Evolutionary conservation across 2,113 vertebrate genomes (phyloP).

Genomic region (Rynchops niger): DNA sequence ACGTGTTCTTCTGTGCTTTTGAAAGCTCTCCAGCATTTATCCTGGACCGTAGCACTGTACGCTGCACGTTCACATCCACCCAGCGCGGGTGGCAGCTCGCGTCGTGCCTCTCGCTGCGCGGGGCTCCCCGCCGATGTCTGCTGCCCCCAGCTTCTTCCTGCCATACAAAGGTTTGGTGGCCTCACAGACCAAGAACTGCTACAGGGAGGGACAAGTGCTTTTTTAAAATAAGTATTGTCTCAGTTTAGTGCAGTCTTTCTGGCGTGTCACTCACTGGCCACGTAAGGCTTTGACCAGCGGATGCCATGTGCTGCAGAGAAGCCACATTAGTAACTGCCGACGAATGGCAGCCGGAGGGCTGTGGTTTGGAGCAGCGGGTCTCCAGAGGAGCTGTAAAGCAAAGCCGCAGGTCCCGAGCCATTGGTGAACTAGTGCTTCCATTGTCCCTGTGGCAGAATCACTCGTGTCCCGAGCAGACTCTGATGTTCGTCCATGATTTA

Average conservation of each 20-base stretch:
- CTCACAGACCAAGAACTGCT: too few relatives aligned
- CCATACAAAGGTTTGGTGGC: neutral
- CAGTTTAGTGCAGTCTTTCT: neutral
- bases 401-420: neutral
- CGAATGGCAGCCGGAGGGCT: neutral
- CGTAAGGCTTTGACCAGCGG: rapidly evolving
- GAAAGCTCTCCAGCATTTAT: neutral
- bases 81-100: neutral
- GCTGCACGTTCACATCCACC: rapidly evolving
- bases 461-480: neutral
- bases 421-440: neutral
- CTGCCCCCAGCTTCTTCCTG: neutral
- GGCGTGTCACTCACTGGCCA: rapidly evolving
- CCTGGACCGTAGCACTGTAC: rapidly evolving
- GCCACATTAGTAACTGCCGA: neutral
- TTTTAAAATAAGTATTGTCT: neutral
- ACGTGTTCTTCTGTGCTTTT: neutral
- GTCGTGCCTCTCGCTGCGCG: rapidly evolving
- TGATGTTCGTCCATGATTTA: rapidly evolving
- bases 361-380: rapidly evolving
- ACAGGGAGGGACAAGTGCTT: rapidly evolving
- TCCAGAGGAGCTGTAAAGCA: rapidly evolving
- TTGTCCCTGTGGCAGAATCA: neutral
- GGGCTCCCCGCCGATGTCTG: rapidly evolving
- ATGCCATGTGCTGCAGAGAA: neutral